Evolutionary conservation across 2,797 vertebrate genomes (phyloP).

Genomic region (Rhabdophis nuchalis): DNA sequence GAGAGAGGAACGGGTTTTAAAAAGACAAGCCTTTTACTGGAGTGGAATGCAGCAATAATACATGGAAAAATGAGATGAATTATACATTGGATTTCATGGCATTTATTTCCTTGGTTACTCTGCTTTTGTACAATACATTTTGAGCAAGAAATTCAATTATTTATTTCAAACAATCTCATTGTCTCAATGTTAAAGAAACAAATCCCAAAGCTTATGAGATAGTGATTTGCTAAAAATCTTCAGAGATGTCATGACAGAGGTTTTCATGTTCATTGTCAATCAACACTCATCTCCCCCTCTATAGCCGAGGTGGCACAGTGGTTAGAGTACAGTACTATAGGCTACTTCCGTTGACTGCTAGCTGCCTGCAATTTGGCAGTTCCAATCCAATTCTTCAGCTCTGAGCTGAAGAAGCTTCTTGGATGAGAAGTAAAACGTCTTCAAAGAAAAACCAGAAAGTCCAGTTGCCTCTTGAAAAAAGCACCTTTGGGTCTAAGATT

Average conservation of each 20-base stretch:
- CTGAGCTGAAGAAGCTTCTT: too few relatives aligned
- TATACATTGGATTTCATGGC: neutral
- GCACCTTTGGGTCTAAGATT: neutral
- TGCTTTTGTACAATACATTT: neutral
- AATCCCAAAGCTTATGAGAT: neutral
- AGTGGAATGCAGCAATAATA: neutral
- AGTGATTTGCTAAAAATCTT: neutral
- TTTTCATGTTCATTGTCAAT: neutral
- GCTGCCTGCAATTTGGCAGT: too few relatives aligned
- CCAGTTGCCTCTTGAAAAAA: too few relatives aligned
- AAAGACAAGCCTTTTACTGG: neutral
- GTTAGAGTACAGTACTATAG: too few relatives aligned
- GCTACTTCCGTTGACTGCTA: too few relatives aligned
- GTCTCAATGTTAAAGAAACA: neutral
- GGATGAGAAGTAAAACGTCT: too few relatives aligned
- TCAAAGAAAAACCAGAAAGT: too few relatives aligned
- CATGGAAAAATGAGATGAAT: neutral
- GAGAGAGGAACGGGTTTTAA: neutral
- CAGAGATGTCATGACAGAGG: neutral
- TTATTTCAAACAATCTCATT: neutral
- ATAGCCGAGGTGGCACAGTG: too few relatives aligned
- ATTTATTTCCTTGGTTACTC: neutral
- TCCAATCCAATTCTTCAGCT: too few relatives aligned
- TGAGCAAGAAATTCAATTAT: neutral
- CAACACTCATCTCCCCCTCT: neutral